Base-by-base conservation (phyloP, 2,113 vertebrate genomes). In the Morone saxatilis region DNA sequence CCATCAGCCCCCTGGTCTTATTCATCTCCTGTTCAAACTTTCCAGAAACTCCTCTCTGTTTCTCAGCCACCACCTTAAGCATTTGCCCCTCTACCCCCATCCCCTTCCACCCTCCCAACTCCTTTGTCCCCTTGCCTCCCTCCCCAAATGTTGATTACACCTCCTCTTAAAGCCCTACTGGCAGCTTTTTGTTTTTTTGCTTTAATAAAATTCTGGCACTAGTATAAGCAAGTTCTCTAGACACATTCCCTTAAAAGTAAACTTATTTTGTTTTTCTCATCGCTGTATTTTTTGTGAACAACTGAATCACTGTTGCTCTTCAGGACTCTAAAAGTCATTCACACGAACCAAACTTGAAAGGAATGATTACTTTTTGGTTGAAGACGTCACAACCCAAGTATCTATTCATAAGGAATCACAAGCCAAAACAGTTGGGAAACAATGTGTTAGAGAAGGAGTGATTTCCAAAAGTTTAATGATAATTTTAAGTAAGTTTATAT, bases 1-100 rank as follows among this genome's bases (percentile, higher is more conserved):
- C 47, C 71, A 6, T 38, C 50, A 22, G 14, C 31, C 31, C 25
- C 50, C 0, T 0, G 2, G 63, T 78, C 79, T 69, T 51, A 57
- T 86, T 86, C 88, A 81, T 43, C 80, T 80, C 74, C 59, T 86
- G 45, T 83, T 76, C 41, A 80, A 74, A 81, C 80, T 65, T 78
- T 78, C 76, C 47, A 76, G 63, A 85, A 91, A 78, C 69, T 59
- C 5, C 60, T 67, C 85, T 78, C 31, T 5, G 81, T 91, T 86
- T 85, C 90, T 88, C 83, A 74, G 88, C 81, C 87, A 66, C 59
- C 78, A 17, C 36, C 71, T 73, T 50, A 87, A 89, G 57, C 85
- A 90, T 90, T 78, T 16, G 2, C 62, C 70, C 71, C 67, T n/a
- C 51, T 51, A 7, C 25, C 11, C 16, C 3, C 12, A 20, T 5